Conservation (phyloP, 1,140 invertebrate species). For the Odontomachus brunneus region DNA sequence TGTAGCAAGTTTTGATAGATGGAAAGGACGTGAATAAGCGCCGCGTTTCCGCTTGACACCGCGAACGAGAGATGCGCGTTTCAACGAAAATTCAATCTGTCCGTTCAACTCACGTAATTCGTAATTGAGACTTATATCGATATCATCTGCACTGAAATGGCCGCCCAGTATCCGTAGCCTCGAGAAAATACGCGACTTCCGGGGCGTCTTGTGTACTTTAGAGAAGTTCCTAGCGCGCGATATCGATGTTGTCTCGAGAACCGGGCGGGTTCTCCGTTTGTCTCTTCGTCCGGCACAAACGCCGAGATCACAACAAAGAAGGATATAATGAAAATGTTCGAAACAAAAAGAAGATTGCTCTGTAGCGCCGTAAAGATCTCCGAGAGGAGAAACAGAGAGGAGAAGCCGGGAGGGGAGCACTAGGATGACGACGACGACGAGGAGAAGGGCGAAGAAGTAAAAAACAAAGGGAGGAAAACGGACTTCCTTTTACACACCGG, state of each 20-base stretch:
- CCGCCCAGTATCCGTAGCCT: no score
- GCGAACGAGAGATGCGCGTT: no score
- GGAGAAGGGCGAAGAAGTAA: neutral
- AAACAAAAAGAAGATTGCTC: slow-evolving; percentile 56
- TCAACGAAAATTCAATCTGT: no score
- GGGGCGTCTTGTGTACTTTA: neutral
- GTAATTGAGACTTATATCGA: no score
- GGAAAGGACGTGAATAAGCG: slow-evolving; percentile 1
- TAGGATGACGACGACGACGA: no score
- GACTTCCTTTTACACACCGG: slow-evolving; percentile 66
- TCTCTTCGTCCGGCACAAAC: neutral
- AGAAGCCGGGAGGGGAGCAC: neutral
- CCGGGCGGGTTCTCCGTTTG: neutral
- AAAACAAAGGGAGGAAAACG: slow-evolving; percentile 53
- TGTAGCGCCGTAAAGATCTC: slow-evolving; percentile 56
- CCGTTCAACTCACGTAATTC: no score
- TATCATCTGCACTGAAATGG: no score
- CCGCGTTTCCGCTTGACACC: no score
- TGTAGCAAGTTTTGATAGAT: neutral
- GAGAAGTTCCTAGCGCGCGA: neutral
- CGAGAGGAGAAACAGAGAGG: neutral
- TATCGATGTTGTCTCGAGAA: slow-evolving; percentile 20
- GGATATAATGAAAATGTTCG: slow-evolving; percentile 35
- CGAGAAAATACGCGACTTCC: neutral
- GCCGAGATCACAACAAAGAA: slow-evolving; percentile 10